These are phyloP conservation scores for Todiramphus saurophagus DNA, from an alignment of 2,113 vertebrate genomes.

Conservation along the genomic window DNA sequence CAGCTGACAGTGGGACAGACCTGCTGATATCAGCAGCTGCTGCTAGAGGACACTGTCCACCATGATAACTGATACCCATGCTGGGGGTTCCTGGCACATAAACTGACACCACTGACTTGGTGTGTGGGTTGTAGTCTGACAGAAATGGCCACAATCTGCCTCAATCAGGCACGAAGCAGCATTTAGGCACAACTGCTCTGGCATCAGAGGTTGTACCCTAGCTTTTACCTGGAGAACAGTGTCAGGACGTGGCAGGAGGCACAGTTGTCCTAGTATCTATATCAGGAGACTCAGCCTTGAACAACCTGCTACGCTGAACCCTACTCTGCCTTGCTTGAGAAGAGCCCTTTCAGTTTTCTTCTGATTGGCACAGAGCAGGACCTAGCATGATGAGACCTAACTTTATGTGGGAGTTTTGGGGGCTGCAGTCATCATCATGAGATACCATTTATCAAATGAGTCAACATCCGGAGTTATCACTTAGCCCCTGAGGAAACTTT, in stretches of 20 bases:
- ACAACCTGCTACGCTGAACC: rapidly evolving
- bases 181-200: background rate
- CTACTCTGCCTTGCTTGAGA: background rate
- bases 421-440: slow-evolving; percentile 18
- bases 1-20: background rate
- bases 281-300: background rate
- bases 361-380: background rate
- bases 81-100: background rate
- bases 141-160: background rate
- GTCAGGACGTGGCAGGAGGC: background rate
- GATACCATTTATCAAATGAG: slow-evolving; percentile 43
- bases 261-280: background rate
- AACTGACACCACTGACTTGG: background rate
- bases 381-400: background rate
- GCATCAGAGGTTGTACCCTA: background rate
- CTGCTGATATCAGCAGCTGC: background rate
- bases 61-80: background rate
- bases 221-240: background rate
- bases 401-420: background rate
- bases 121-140: background rate
- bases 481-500: slow-evolving; percentile 19
- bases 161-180: background rate
- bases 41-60: background rate
- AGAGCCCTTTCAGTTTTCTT: background rate
- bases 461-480: slow-evolving; percentile 33